These are phyloP conservation scores for Astropecten irregularis DNA, from an alignment of 53 echinoderm and acorn worm species.

Conservation along the genomic window DNA sequence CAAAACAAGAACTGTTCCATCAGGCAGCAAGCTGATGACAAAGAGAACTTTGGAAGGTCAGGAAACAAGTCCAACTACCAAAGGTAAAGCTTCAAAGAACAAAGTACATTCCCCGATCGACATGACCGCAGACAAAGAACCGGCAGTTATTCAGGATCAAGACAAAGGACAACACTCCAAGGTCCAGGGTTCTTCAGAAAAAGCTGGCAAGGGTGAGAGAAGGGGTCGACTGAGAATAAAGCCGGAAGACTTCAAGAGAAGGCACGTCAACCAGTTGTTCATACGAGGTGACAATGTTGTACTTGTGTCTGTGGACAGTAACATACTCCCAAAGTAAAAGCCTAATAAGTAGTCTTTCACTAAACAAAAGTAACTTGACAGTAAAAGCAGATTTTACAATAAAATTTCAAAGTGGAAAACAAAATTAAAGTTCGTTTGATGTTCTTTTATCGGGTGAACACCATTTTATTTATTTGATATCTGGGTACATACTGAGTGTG, in stretches of 20 bases:
- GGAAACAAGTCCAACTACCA: not conserved
- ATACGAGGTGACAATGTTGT: conserved; percentile 90
- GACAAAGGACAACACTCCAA: no score
- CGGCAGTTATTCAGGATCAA: no score
- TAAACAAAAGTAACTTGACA: no score
- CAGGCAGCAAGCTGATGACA: not conserved
- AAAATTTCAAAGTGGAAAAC: no score
- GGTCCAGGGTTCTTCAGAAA: not conserved
- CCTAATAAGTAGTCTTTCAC: no score
- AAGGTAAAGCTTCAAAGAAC: not conserved
- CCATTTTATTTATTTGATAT: no score
- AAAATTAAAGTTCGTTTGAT: no score
- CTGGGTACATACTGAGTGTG: no score
- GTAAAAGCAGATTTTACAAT: no score
- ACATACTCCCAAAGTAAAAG: conserved; percentile 48
- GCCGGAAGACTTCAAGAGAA: conserved; percentile 72
- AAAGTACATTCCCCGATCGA: no score
- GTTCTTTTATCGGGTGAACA: no score
- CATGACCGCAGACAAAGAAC: not conserved
- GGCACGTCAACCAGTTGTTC: conserved; percentile 90
- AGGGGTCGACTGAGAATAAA: conserved; percentile 59
- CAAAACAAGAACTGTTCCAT: not conserved
- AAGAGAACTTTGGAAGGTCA: conserved; percentile 3
- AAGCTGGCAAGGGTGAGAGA: not conserved
- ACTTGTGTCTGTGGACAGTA: conserved; percentile 73